Evolutionary conservation across 2,888 invertebrate species (phyloP).

Genomic region (Chloromyia formosa): DNA sequence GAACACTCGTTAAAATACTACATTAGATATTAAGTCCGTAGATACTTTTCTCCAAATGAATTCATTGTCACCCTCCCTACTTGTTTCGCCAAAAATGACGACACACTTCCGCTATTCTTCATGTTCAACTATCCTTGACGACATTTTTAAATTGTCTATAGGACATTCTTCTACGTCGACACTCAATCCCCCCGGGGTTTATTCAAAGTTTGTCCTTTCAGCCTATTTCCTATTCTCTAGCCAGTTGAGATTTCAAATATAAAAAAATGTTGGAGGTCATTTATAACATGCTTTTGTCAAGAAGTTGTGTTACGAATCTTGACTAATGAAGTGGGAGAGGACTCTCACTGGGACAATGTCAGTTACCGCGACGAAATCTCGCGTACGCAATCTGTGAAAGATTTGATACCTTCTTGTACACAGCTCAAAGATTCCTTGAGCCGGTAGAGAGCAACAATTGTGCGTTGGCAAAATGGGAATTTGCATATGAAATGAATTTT

Average conservation of each 20-base stretch:
- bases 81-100: background rate
- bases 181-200: background rate
- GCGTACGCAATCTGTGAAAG: background rate
- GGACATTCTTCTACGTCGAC: background rate
- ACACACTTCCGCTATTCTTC: slow-evolving; percentile 37
- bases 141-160: slow-evolving; percentile 22
- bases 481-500: slow-evolving; percentile 36
- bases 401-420: background rate
- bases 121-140: slow-evolving; percentile 34
- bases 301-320: slow-evolving; percentile 11
- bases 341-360: background rate
- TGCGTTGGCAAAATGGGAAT: slow-evolving; percentile 8
- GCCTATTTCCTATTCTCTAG: background rate
- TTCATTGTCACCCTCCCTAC: slow-evolving; percentile 9
- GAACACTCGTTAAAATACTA: too few relatives aligned
- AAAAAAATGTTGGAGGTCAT: slow-evolving; percentile 18
- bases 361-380: background rate
- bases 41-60: background rate
- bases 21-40: background rate
- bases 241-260: background rate
- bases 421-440: background rate
- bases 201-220: slow-evolving; percentile 10
- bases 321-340: slow-evolving; percentile 33
- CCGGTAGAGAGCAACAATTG: slow-evolving; percentile 30
- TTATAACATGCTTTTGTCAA: slow-evolving; percentile 36